Percentiles rank a stretch among this genome's conserved stretches.
Conservation (phyloP, 2,797 vertebrate genomes). For the Graptemys geographica region DNA sequence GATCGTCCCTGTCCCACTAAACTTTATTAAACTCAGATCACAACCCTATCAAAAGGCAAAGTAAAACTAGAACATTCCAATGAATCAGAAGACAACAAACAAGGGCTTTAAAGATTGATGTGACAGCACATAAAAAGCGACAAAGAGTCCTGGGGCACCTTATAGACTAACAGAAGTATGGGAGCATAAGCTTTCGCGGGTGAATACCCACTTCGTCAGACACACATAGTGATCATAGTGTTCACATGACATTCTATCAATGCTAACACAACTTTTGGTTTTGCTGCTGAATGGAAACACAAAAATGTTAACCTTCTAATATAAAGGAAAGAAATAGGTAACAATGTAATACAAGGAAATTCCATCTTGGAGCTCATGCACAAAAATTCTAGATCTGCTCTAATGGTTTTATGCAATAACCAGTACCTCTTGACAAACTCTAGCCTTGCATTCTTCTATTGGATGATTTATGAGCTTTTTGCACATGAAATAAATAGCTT, state of each 20-base stretch:
- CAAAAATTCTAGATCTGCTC: not conserved
- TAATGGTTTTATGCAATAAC: not conserved
- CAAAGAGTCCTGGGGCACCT: too few relatives aligned
- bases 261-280: not conserved
- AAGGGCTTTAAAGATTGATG: not conserved
- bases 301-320: not conserved
- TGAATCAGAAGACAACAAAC: not conserved
- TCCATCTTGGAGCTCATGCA: fast-evolving
- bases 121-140: not conserved
- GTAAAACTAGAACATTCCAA: not conserved
- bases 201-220: too few relatives aligned
- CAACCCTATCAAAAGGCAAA: not conserved
- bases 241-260: not conserved
- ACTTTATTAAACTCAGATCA: not conserved
- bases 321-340: not conserved
- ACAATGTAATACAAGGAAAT: fast-evolving
- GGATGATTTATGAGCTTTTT: not conserved
- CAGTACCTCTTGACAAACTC: fast-evolving
- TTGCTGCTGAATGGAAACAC: not conserved
- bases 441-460: not conserved
- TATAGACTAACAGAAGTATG: too few relatives aligned
- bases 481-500: not conserved
- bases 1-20: not conserved
- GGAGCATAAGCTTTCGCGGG: too few relatives aligned
- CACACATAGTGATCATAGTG: not conserved